A percentile compares a stretch with the other conserved stretches of the same genome.
These are phyloP conservation scores for Cnemophilus loriae DNA, from an alignment of 2,113 vertebrate genomes.

Conservation along the genomic window DNA sequence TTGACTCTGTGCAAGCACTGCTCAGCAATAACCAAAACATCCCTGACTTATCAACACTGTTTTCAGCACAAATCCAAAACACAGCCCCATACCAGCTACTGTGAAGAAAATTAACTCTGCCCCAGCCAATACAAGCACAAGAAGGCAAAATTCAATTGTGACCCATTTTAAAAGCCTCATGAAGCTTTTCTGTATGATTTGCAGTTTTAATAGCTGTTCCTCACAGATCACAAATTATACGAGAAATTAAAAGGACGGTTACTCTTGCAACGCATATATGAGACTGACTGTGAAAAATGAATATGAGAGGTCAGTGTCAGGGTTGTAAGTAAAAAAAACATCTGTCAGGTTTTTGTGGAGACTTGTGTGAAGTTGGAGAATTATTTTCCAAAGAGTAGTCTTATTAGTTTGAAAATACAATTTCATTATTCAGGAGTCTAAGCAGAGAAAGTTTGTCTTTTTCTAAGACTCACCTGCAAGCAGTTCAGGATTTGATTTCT, in stretches of 20 bases:
- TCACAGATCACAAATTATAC: not conserved
- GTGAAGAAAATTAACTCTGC: not conserved
- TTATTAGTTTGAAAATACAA: conserved; percentile 24
- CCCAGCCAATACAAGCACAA: not conserved
- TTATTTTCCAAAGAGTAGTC: conserved; percentile 43
- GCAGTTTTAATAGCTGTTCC: conserved; percentile 49
- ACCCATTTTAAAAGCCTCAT: conserved; percentile 34
- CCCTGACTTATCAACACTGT: not conserved
- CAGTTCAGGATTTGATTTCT: not conserved
- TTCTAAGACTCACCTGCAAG: not conserved
- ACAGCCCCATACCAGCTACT: not conserved
- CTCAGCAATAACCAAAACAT: not conserved
- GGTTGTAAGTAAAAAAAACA: conserved; percentile 16
- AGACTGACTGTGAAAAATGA: not conserved
- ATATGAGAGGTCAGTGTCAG: conserved; percentile 23
- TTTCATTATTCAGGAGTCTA: not conserved
- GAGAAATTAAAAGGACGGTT: not conserved
- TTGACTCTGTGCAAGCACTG: not conserved
- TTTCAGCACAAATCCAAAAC: not conserved
- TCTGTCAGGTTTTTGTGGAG: conserved; percentile 38
- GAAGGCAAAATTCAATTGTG: not conserved
- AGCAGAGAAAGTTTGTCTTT: not conserved
- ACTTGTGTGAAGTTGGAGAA: not conserved
- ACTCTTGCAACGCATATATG: not conserved
- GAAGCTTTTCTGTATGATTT: conserved; percentile 30